Conservation (phyloP, 2,888 invertebrate genomes). For the Lasioglossum lativentre region DNA sequence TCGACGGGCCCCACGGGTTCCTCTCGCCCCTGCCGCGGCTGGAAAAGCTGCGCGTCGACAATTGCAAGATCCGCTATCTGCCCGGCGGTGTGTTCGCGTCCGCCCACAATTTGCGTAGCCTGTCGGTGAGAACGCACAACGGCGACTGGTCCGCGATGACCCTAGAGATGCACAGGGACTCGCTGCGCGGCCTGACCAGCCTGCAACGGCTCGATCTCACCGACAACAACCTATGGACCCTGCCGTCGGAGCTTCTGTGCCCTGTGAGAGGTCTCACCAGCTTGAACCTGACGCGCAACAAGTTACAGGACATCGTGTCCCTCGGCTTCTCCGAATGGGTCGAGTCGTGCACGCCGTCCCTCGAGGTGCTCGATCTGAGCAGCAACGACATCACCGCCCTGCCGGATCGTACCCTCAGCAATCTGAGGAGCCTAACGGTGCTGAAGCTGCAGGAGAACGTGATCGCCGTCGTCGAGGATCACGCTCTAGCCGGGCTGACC, state of each 20-base stretch:
- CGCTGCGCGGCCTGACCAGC: conserved; percentile 89
- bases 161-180: conserved; percentile 90
- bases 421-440: conserved; percentile 89
- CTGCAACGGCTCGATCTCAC: conserved; percentile 89
- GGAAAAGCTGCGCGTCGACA: conserved; percentile 89
- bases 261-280: conserved; percentile 89
- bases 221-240: conserved; percentile 91
- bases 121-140: conserved; percentile 91
- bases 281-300: conserved; percentile 91
- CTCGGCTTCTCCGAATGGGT: conserved; percentile 91
- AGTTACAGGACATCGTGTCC: conserved; percentile 91
- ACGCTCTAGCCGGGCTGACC: conserved; percentile 90
- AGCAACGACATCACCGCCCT: conserved; percentile 90
- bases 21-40: conserved; percentile 88
- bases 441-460: conserved; percentile 92
- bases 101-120: conserved; percentile 88
- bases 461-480: conserved; percentile 90
- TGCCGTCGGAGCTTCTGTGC: conserved; percentile 91
- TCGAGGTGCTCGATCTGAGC: conserved; percentile 91
- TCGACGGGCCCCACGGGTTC: conserved; percentile 85
- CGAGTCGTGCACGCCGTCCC: conserved; percentile 89
- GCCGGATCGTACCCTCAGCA: conserved; percentile 90
- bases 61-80: conserved; percentile 91
- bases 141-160: conserved; percentile 93
- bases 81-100: conserved; percentile 90